phyloP scores from a whole-genome alignment of 2,888 invertebrate genomes.

The Leistus spinibarbis region DNA sequence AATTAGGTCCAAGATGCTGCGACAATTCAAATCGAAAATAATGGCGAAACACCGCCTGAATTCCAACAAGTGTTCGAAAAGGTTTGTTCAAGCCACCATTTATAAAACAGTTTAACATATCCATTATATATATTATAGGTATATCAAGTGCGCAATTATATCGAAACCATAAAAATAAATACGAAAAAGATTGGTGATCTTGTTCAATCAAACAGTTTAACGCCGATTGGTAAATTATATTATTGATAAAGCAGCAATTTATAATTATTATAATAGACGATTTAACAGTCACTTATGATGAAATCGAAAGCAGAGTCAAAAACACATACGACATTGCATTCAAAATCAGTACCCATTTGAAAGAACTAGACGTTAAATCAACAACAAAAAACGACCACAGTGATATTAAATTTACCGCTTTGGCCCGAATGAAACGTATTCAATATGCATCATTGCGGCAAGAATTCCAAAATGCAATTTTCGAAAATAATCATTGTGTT shows the following conservation, averaged over 20 bases:
- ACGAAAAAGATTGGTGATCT: constrained; percentile 52
- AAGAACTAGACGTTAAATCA: constrained; percentile 56
- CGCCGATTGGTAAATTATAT: constrained; percentile 14
- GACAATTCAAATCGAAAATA: constrained; percentile 7
- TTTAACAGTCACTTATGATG: constrained; percentile 64
- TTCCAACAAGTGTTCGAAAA: constrained; percentile 28
- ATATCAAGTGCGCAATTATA: constrained; percentile 60
- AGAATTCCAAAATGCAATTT: constrained; percentile 59
- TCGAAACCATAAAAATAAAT: constrained; percentile 60
- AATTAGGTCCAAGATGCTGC: background rate
- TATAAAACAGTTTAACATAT: background rate
- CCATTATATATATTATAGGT: constrained; percentile 53
- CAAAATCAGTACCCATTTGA: constrained; percentile 62
- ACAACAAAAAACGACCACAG: constrained; percentile 44
- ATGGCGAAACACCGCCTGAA: constrained; percentile 18
- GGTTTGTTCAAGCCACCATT: constrained; percentile 9
- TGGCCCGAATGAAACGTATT: constrained; percentile 58
- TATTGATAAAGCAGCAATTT: background rate
- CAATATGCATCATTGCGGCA: constrained; percentile 58
- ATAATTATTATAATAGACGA: constrained; percentile 41
- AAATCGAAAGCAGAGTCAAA: constrained; percentile 64
- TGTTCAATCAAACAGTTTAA: constrained; percentile 12
- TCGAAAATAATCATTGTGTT: constrained; percentile 60
- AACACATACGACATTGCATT: constrained; percentile 61
- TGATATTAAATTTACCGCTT: constrained; percentile 42